Conservation (phyloP, 1,140 invertebrate genomes). For the Hestina assimilis region DNA sequence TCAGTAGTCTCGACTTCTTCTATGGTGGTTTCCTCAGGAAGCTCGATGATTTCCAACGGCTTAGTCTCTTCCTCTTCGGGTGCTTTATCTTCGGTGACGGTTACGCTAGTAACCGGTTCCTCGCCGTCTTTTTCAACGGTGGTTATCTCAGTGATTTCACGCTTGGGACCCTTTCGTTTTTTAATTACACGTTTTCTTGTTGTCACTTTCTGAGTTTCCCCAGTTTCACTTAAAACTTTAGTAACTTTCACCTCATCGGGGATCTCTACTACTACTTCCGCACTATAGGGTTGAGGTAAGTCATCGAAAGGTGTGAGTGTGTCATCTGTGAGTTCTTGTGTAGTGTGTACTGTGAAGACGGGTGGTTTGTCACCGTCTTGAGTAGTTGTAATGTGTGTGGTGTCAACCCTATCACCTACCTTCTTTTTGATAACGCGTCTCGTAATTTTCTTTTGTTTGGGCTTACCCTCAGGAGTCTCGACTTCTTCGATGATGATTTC, state of each 20-base stretch:
- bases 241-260: constrained; percentile 58
- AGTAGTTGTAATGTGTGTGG: constrained; percentile 18
- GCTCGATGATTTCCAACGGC: too few species aligned
- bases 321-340: constrained; percentile 43
- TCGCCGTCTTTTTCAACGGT: background rate
- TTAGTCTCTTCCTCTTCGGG: constrained; percentile 43
- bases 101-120: background rate
- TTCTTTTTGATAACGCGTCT: too few species aligned
- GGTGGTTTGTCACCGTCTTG: constrained; percentile 39
- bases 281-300: constrained; percentile 38
- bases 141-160: background rate
- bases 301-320: constrained; percentile 26
- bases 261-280: constrained; percentile 45
- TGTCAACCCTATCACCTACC: constrained; percentile 48
- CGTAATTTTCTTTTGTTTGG: too few species aligned
- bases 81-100: background rate
- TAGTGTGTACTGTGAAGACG: constrained; percentile 35
- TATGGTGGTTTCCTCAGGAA: too few species aligned
- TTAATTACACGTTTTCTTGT: constrained; percentile 33
- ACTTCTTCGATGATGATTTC: too few species aligned
- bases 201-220: background rate
- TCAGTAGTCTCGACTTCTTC: constrained; percentile 55
- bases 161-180: background rate
- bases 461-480: too few species aligned
- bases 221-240: background rate